Evolutionary conservation across 2,113 vertebrate species (phyloP).

Genomic region (Mobula hypostoma): DNA sequence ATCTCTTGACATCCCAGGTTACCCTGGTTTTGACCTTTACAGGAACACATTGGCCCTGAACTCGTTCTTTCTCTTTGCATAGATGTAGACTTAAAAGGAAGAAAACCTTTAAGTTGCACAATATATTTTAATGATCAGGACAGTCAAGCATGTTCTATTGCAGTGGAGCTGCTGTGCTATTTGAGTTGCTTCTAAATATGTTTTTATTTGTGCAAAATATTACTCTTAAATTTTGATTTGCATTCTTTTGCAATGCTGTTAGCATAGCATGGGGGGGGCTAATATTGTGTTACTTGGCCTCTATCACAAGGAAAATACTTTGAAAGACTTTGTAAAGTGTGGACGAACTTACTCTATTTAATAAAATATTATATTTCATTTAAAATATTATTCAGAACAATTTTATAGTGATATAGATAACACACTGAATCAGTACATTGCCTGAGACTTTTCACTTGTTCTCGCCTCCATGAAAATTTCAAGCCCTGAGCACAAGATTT

Average conservation of each 20-base stretch:
- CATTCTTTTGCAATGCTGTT: slow-evolving; percentile 24
- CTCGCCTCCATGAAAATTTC: neutral
- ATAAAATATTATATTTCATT: slow-evolving; percentile 7
- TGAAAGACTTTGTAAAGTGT: neutral
- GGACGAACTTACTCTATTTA: neutral
- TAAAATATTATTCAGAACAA: neutral
- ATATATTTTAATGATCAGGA: neutral
- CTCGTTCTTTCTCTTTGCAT: no score
- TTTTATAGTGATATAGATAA: neutral
- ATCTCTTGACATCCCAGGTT: no score
- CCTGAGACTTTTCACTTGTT: neutral
- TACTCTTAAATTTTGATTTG: neutral
- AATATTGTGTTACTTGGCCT: slow-evolving; percentile 9
- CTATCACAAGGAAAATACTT: neutral
- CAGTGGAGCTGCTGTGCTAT: neutral
- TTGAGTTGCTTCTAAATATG: neutral
- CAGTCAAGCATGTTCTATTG: neutral
- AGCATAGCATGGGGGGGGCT: neutral
- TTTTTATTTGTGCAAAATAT: slow-evolving; percentile 2
- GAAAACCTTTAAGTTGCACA: neutral
- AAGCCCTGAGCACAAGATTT: neutral
- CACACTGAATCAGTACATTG: neutral
- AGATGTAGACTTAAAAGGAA: neutral
- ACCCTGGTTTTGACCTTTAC: no score
- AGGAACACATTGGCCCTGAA: no score